Percentiles rank a stretch among this genome's conserved stretches.
Evolutionary conservation across 2,113 vertebrate genomes (phyloP).

Genomic region (Protomyctophum bolini): DNA sequence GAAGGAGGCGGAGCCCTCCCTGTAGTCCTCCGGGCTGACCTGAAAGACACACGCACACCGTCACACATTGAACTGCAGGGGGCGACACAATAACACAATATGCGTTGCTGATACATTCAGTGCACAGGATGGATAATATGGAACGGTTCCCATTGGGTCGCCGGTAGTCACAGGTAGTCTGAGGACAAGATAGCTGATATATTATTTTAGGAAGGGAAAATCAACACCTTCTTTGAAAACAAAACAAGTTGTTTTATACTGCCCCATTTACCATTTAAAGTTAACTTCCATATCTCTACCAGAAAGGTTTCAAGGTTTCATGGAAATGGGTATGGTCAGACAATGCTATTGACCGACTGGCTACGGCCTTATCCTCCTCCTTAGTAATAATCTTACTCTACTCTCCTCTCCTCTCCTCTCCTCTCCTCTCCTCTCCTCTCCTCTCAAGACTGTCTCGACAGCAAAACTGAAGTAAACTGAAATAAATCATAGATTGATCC

Average conservation of each 20-base stretch:
- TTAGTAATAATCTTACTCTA: not conserved
- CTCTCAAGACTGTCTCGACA: too few species aligned
- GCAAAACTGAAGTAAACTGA: too few species aligned
- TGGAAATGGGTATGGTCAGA: too few species aligned
- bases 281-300: too few species aligned
- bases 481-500: too few species aligned
- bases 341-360: not conserved
- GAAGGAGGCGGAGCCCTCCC: slow-evolving; percentile 75
- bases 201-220: too few species aligned
- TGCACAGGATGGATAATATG: not conserved
- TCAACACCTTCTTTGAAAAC: too few species aligned
- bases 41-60: slow-evolving; percentile 64
- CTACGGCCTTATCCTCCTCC: not conserved
- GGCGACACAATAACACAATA: slow-evolving; percentile 11
- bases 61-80: slow-evolving; percentile 28
- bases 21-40: slow-evolving; percentile 88
- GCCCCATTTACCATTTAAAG: too few species aligned
- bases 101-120: not conserved
- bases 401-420: not conserved
- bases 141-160: not conserved
- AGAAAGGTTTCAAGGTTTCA: too few species aligned
- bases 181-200: too few species aligned
- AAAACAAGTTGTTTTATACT: too few species aligned
- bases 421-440: not conserved
- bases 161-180: too few species aligned